Base-by-base conservation (phyloP, 2,888 invertebrate genomes). In the Allolobophora icterica region DNA sequence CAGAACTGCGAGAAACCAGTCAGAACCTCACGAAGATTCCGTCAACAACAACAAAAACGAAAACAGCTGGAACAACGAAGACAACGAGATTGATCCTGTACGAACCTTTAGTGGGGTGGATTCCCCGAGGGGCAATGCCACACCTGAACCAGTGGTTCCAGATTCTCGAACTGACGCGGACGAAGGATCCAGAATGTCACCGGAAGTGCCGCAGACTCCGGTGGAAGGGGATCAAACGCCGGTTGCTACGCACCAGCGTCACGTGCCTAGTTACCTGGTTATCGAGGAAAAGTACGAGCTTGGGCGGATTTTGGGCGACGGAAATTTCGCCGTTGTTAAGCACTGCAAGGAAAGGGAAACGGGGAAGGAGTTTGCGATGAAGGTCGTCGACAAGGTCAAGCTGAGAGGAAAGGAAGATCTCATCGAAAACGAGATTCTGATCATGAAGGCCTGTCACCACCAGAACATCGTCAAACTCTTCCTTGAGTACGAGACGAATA, bases 351-450 rank as follows among this genome's bases (percentile, higher is more conserved):
- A 94, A 91, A 94, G 94, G 91, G 11, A 34, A 24, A 94, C 94
- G 15, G 93, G 93, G 1, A 93, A 93, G 45, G 95, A 95, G 92
- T 94, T 93, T 93, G 95, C 95, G 87, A 94, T 95, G 93, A 95
- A 95, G 94, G 94, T 95, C 52, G 95, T 95, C 52, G 95, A 95
- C 93, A 95, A 95, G 93, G 93, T 94, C 19, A 95, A 95, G 92
- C 92, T 96, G 92, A 95, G 94, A 93, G 95, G 95, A 21, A 95
- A 95, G 91, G 95, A 95, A 91, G 94, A 94, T 84, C 95, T 95
- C 95, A 94, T 95, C 34, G 95, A 95, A 92, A 95, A 95, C 93
- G 95, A 95, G 93, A 95, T 95, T 89, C 94, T 94, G 90, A 95
- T 95, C 84, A 95, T 95, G 95, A 95, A 95, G 92, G 93, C 94